Conservation (phyloP, 2,797 vertebrate genomes). For the Tangara arthus region DNA sequence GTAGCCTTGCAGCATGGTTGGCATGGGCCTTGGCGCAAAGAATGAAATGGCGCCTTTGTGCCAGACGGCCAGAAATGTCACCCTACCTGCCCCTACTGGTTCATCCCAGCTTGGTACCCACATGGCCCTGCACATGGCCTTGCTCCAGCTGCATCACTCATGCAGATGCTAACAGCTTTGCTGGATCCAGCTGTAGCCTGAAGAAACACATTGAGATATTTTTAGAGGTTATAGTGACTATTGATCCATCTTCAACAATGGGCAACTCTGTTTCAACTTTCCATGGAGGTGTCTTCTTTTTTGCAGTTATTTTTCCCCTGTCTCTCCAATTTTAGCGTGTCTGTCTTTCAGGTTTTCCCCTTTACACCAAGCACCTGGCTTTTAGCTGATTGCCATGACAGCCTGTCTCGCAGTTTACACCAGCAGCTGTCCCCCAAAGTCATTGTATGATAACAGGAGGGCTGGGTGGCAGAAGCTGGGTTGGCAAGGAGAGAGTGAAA, state of each 20-base stretch:
- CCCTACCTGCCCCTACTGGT: not conserved
- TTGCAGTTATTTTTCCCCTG: not conserved
- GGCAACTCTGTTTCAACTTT: not conserved
- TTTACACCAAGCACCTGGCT: not conserved
- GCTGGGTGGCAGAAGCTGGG: not conserved
- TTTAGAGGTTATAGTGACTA: not conserved
- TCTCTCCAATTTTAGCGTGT: not conserved
- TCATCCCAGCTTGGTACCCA: not conserved
- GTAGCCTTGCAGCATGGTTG: not conserved
- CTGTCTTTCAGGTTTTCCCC: not conserved
- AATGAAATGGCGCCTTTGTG: not conserved
- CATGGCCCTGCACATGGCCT: accelerated
- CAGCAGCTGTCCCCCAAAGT: not conserved
- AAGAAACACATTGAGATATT: not conserved
- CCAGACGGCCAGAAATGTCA: conserved; percentile 2
- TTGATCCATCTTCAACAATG: not conserved
- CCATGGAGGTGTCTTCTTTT: not conserved
- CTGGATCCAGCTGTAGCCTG: not conserved
- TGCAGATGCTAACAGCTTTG: accelerated
- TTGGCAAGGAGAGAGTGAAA: not conserved
- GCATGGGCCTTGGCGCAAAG: not conserved
- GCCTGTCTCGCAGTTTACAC: not conserved
- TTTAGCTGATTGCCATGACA: not conserved
- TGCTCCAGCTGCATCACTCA: not conserved
- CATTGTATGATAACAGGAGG: not conserved